Conservation (phyloP, 1,140 invertebrate species). For the Philotrypesis tridentata region DNA sequence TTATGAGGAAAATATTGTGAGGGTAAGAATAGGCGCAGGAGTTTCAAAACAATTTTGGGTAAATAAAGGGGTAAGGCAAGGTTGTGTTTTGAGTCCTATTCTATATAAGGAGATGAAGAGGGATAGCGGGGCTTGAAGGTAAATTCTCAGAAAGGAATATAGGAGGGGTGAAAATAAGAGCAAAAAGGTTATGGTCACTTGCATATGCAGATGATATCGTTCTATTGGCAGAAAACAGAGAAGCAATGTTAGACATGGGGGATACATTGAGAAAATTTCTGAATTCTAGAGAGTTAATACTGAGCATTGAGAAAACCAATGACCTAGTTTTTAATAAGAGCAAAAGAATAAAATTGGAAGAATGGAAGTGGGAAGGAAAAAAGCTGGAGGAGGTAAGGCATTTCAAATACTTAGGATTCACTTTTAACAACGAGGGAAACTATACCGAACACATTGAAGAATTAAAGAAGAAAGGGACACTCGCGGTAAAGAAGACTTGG, state of each 20-base stretch:
- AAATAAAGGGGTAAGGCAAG: slow-evolving; percentile 58
- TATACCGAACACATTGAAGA: too few species aligned
- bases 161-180: too few species aligned
- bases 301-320: background rate
- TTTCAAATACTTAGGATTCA: too few species aligned
- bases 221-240: background rate
- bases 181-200: slow-evolving; percentile 11
- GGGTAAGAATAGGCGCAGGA: slow-evolving; percentile 38
- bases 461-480: too few species aligned
- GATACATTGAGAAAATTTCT: slow-evolving; percentile 2
- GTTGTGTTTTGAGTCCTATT: slow-evolving; percentile 59
- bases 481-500: too few species aligned
- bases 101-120: slow-evolving; percentile 65
- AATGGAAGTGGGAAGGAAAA: too few species aligned
- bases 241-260: slow-evolving; percentile 5
- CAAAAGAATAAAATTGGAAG: too few species aligned
- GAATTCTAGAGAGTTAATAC: slow-evolving; percentile 6
- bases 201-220: slow-evolving; percentile 32
- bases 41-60: slow-evolving; percentile 50
- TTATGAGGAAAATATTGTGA: too few species aligned
- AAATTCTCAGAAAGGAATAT: too few species aligned
- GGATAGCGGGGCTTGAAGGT: slow-evolving; percentile 43
- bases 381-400: too few species aligned
- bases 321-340: too few species aligned
- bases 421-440: too few species aligned